Percentiles rank a stretch among this genome's conserved stretches.
phyloP scores from a whole-genome alignment of 1,140 invertebrate genomes.

The Drosophila burlai region DNA sequence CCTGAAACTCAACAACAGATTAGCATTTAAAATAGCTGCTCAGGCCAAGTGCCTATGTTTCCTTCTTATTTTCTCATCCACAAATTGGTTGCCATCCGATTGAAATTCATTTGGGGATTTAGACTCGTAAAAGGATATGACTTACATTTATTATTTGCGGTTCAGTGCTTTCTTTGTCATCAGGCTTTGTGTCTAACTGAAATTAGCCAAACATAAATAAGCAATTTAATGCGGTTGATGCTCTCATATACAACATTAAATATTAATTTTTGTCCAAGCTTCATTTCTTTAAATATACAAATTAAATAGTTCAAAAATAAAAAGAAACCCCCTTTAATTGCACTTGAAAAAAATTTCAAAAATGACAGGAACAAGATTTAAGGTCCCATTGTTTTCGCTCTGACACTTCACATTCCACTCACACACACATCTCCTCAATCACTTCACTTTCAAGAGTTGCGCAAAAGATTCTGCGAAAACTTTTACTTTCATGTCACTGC shows the following conservation, averaged over 20 bases:
- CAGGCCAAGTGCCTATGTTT: slow-evolving; percentile 30
- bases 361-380: neutral
- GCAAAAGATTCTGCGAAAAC: slow-evolving; percentile 53
- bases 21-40: slow-evolving; percentile 75
- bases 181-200: slow-evolving; percentile 16
- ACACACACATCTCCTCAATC: slow-evolving; percentile 14
- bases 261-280: neutral
- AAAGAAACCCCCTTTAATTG: neutral
- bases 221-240: slow-evolving; percentile 16
- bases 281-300: neutral
- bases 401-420: slow-evolving; percentile 9
- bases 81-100: slow-evolving; percentile 54
- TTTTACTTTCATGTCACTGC: slow-evolving; percentile 68
- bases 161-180: slow-evolving; percentile 50
- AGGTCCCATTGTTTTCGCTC: slow-evolving; percentile 17
- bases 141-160: slow-evolving; percentile 55
- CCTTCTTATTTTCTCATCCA: slow-evolving; percentile 14
- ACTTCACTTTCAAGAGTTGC: slow-evolving; percentile 27
- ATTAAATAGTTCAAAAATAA: neutral
- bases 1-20: slow-evolving; percentile 63
- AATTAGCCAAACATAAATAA: slow-evolving; percentile 43
- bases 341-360: slow-evolving; percentile 1
- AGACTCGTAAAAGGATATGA: slow-evolving; percentile 33
- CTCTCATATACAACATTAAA: neutral
- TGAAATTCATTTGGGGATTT: slow-evolving; percentile 46